A percentile compares a stretch with the other conserved stretches of the same genome.
Conservation (phyloP, 2,888 invertebrate species). For the Acanthosoma haemorrhoidale region DNA sequence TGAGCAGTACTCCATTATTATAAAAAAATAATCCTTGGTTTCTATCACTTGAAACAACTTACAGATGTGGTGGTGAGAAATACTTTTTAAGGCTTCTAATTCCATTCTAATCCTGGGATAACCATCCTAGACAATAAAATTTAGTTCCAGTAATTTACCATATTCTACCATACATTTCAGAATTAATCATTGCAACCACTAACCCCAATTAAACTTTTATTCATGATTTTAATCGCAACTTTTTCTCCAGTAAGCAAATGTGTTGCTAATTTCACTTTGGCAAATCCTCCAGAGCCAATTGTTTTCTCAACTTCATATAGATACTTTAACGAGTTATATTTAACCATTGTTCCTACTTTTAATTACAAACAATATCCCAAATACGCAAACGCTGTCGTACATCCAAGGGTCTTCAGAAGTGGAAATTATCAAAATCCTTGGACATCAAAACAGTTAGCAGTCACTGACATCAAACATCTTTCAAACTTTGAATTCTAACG, state of each 20-base stretch:
- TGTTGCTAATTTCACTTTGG: constrained; percentile 72
- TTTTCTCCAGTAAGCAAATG: constrained; percentile 73
- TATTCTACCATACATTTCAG: background rate
- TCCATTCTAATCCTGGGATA: constrained; percentile 65
- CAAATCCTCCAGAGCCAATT: constrained; percentile 71
- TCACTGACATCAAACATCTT: background rate
- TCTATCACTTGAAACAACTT: constrained; percentile 74
- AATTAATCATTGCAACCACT: no score
- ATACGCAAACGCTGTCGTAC: background rate
- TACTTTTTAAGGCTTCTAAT: constrained; percentile 63
- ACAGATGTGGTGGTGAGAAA: constrained; percentile 69
- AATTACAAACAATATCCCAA: background rate
- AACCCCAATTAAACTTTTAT: constrained; percentile 65
- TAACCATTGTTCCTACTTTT: constrained; percentile 12
- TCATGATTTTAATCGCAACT: constrained; percentile 78
- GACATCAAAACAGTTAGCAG: no score
- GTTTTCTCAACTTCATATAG: constrained; percentile 63
- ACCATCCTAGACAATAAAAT: constrained; percentile 55
- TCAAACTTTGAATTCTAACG: background rate
- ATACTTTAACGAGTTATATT: constrained; percentile 52
- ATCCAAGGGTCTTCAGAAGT: no score
- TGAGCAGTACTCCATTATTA: constrained; percentile 76
- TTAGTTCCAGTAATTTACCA: background rate
- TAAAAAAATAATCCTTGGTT: constrained; percentile 65
- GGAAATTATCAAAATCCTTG: no score